Conservation (phyloP, 2,113 vertebrate species). For the Protobothrops flavoviridis region DNA sequence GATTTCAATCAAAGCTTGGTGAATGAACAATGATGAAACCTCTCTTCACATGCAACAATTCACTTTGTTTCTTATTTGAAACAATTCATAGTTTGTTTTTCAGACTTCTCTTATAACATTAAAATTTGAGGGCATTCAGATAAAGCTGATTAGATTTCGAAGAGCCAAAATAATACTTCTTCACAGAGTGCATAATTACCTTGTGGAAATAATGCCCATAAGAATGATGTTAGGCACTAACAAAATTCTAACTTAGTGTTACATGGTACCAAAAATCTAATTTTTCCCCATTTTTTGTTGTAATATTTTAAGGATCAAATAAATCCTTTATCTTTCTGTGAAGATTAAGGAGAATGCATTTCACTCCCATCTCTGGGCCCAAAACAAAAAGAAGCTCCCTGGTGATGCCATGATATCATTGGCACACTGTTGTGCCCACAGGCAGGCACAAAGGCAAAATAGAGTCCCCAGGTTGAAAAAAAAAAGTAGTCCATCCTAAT, state of each 20-base stretch:
- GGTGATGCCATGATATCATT: not conserved
- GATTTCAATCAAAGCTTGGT: not conserved
- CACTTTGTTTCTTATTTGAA: not conserved
- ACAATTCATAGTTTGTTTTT: not conserved
- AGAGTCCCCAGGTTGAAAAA: not conserved
- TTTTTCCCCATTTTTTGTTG: not conserved
- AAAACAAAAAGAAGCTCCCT: not conserved
- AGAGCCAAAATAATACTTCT: not conserved
- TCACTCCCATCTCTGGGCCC: not conserved
- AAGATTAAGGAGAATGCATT: not conserved
- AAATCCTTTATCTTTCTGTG: not conserved
- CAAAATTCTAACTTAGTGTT: not conserved
- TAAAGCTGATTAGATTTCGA: not conserved
- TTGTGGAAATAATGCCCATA: not conserved
- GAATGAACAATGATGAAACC: not conserved
- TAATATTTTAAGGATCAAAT: not conserved
- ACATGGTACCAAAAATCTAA: not conserved
- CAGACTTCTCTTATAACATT: not conserved
- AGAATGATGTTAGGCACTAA: not conserved
- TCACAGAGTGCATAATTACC: not conserved
- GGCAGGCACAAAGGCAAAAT: not conserved
- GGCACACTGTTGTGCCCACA: not conserved
- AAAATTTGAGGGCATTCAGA: not conserved
- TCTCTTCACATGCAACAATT: not conserved
- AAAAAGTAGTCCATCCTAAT: not conserved